Conservation (phyloP, 1,140 invertebrate species). For the Onthophagus taurus region DNA sequence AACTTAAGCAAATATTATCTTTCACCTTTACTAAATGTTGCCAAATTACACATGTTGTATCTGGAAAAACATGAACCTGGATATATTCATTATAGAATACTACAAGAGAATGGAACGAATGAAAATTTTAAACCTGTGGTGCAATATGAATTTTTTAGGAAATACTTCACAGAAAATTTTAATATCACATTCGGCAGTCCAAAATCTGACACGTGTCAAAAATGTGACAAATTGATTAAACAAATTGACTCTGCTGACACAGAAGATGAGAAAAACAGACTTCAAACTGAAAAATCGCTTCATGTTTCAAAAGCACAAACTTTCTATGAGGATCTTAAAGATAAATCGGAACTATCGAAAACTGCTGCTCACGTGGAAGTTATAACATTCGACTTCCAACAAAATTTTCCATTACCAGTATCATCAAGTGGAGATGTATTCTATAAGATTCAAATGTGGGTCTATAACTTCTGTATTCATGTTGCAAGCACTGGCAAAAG, state of each 20-base stretch:
- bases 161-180: slow-evolving; percentile 14
- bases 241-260: slow-evolving; percentile 14
- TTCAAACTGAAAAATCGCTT: slow-evolving; percentile 6
- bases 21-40: slow-evolving; percentile 3
- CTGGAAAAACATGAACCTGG: slow-evolving; percentile 1
- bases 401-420: slow-evolving; percentile 14
- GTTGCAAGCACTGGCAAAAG: slow-evolving; percentile 9
- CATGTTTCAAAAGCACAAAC: slow-evolving; percentile 13
- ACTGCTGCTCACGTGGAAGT: slow-evolving; percentile 15
- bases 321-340: slow-evolving; percentile 16
- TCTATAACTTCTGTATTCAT: slow-evolving; percentile 14
- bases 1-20: slow-evolving; percentile 1
- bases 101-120: slow-evolving; percentile 10
- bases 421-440: slow-evolving; percentile 17
- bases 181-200: slow-evolving; percentile 15
- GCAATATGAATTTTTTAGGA: slow-evolving; percentile 18
- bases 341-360: slow-evolving; percentile 7
- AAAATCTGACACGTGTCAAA: slow-evolving; percentile 17
- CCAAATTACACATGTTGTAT: slow-evolving; percentile 4
- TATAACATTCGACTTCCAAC: slow-evolving; percentile 11
- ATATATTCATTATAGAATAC: no score
- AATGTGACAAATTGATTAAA: slow-evolving; percentile 17
- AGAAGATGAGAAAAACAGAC: slow-evolving; percentile 10
- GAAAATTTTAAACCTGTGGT: slow-evolving; percentile 13
- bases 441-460: slow-evolving; percentile 16